Evolutionary conservation across 2,797 vertebrate species (phyloP), one percentile per base, ranked within the genome.

Genomic region (Poecilia velifera): DNA sequence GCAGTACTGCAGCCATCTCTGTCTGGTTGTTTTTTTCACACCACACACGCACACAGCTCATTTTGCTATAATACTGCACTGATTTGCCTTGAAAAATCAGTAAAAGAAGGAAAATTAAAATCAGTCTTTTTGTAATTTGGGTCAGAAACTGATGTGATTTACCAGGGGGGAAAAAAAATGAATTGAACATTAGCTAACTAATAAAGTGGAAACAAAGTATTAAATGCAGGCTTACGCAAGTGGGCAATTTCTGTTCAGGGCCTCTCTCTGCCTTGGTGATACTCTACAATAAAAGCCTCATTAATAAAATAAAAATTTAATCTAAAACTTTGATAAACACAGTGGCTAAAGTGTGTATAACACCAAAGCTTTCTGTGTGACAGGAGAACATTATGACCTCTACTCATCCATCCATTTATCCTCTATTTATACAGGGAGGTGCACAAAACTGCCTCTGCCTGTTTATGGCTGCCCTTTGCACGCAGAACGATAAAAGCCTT

Each of bases 361-460:
- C 20, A 13, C 45, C 6, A 10, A 6, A 53, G 22, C 51, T 70
- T 34, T 18, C 72, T 74, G 10, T 47, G 28, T 36, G 28, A 76
- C 47, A 53, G 47, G 4, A 53, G 47, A 73, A 10, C 47, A 34
- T 0, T 31, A 13, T 71, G 14, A 47, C 16, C 1, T 14, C 47
- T 75, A 13, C 51, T 71, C 43, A 45, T 3, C 36, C 41, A 70
- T 77, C 66, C 14, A 45, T 49, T 78, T 55, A 68, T 22, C 25
- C 45, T 66, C 55, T 51, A 14, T 71, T 71, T 72, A 62, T 13
- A 34, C 16, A 47, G 49, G 20, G 36, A 18, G 57, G 53, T 14
- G 59, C 62, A 77, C 14, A 0, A 62, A 31, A 51, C 45, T 3
- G 39, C n/a, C 47, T 28, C 0, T 47, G 16, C 59, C 73, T 36